Evolutionary conservation across 2,113 vertebrate genomes (phyloP).

Genomic region (Corvus hawaiiensis): DNA sequence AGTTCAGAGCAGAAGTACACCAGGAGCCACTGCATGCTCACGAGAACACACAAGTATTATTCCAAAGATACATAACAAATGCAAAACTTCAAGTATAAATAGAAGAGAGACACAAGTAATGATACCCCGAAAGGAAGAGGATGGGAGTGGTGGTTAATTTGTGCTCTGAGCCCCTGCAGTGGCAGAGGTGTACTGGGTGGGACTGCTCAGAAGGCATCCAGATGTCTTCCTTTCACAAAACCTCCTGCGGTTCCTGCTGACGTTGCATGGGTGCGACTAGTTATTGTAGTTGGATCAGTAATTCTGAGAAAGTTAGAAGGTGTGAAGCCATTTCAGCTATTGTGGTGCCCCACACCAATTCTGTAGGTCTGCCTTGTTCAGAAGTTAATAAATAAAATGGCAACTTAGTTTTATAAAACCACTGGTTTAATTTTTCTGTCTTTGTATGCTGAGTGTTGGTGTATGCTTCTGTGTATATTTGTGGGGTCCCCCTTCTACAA

Average conservation of each 20-base stretch:
- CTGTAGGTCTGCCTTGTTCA: not conserved
- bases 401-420: not conserved
- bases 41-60: not conserved
- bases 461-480: not conserved
- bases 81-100: not conserved
- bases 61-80: not conserved
- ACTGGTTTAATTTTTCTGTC: not conserved
- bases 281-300: not conserved
- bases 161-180: not conserved
- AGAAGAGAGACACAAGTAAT: not conserved
- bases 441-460: not conserved
- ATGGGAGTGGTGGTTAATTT: not conserved
- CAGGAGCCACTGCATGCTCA: not conserved
- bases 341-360: not conserved
- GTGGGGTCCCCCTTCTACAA: not conserved
- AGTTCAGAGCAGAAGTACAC: not conserved
- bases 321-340: not conserved
- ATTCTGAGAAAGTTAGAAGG: not conserved
- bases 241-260: not conserved
- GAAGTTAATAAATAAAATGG: not conserved
- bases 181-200: not conserved
- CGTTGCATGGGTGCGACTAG: rapidly evolving
- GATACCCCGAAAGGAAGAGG: not conserved
- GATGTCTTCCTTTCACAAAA: not conserved
- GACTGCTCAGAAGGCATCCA: not conserved